Percentiles rank a stretch among this genome's conserved stretches.
phyloP scores from a whole-genome alignment of 2,888 invertebrate genomes.

The Rutpela maculata region DNA sequence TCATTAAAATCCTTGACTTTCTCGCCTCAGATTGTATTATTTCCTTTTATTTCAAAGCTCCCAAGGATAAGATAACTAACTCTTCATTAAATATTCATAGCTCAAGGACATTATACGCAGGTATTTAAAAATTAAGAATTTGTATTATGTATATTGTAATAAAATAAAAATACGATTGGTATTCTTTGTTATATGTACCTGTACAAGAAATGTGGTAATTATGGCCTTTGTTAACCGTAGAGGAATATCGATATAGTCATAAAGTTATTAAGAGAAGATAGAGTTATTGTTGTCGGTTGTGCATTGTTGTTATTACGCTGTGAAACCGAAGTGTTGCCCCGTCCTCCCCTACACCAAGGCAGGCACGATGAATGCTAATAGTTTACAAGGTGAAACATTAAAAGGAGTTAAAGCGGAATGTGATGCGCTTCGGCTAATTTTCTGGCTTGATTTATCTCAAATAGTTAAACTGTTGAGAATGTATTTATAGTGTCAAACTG shows the following conservation, averaged over 20 bases:
- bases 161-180: slow-evolving; percentile 7
- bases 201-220: slow-evolving; percentile 36
- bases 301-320: slow-evolving; percentile 56
- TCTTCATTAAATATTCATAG: background rate
- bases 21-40: background rate
- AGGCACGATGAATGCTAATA: slow-evolving; percentile 48
- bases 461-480: background rate
- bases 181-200: slow-evolving; percentile 6
- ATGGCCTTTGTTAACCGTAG: slow-evolving; percentile 45
- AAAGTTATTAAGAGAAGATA: slow-evolving; percentile 57
- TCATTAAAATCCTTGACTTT: background rate
- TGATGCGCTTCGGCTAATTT: background rate
- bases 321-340: slow-evolving; percentile 49
- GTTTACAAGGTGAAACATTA: slow-evolving; percentile 39
- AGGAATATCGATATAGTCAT: slow-evolving; percentile 54
- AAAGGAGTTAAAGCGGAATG: background rate
- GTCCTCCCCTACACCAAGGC: slow-evolving; percentile 38
- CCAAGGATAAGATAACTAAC: background rate
- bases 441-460: background rate
- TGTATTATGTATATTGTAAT: background rate
- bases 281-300: slow-evolving; percentile 56
- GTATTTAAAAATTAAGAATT: background rate
- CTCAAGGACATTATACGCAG: background rate
- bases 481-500: no score
- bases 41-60: background rate